A percentile compares a stretch with the other conserved stretches of the same genome.
Conservation (phyloP, 2,113 vertebrate species). For the Limanda limanda region DNA sequence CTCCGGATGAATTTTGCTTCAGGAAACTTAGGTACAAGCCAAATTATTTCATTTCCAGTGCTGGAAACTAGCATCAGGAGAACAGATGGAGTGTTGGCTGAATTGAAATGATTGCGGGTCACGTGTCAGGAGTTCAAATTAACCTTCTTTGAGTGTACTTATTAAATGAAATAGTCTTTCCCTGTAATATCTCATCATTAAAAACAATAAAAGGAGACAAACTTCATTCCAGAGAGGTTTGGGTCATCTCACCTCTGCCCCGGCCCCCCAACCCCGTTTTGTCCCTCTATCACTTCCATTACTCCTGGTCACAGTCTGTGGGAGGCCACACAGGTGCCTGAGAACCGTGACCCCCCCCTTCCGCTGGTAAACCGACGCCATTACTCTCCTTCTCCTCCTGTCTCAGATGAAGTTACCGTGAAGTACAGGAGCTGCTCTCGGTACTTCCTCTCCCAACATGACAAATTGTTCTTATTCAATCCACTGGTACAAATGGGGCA, state of each 20-base stretch:
- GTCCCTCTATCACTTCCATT: constrained; percentile 37
- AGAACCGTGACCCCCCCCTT: constrained; percentile 42
- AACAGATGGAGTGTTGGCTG: constrained; percentile 28
- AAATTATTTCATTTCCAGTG: constrained; percentile 14
- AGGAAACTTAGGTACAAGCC: background rate
- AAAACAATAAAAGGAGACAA: background rate
- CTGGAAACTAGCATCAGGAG: constrained; percentile 5
- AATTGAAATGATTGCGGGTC: constrained; percentile 15
- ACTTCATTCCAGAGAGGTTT: background rate
- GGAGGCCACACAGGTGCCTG: constrained; percentile 31
- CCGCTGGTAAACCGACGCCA: constrained; percentile 12
- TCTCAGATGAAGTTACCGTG: constrained; percentile 53
- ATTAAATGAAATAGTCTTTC: background rate
- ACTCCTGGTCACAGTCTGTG: constrained; percentile 50
- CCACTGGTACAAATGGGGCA: constrained; percentile 17
- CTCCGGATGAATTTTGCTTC: background rate
- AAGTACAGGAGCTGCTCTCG: constrained; percentile 38
- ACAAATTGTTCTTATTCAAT: constrained; percentile 57
- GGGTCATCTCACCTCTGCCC: constrained; percentile 1
- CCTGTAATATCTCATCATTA: background rate
- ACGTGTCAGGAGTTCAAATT: constrained; percentile 11
- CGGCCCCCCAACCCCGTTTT: background rate
- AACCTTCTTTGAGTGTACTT: constrained; percentile 5
- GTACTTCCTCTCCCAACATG: constrained; percentile 37
- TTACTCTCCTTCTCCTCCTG: constrained; percentile 19